phyloP scores from a whole-genome alignment of 92 coral and sea anemone species.

The Pocillopora grandis region DNA sequence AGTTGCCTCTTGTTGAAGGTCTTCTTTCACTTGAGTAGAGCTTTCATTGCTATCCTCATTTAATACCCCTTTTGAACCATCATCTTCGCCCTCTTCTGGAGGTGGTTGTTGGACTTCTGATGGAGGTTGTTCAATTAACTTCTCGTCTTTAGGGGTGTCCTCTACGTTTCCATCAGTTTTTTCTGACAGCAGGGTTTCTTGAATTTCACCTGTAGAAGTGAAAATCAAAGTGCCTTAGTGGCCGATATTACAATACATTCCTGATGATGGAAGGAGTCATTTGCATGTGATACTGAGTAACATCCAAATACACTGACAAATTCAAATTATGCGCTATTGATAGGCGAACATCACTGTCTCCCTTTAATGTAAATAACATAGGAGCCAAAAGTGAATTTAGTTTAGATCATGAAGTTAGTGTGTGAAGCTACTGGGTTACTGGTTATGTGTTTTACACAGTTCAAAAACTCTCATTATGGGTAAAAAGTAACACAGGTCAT shows the following conservation, averaged over 20 bases:
- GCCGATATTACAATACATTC: background rate
- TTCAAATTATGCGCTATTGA: too few relatives aligned
- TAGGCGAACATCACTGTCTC: too few relatives aligned
- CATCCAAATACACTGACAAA: too few relatives aligned
- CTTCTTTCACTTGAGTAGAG: slow-evolving; percentile 16
- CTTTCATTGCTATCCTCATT: slow-evolving; percentile 10
- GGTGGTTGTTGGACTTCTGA: slow-evolving; percentile 16
- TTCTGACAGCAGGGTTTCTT: background rate
- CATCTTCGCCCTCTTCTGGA: background rate
- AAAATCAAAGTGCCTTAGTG: background rate
- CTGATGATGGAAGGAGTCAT: background rate
- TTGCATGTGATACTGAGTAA: background rate
- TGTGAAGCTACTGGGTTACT: too few relatives aligned
- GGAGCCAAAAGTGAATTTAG: too few relatives aligned
- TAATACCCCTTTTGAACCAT: background rate
- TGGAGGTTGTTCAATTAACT: slow-evolving; percentile 1
- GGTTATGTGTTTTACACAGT: too few relatives aligned
- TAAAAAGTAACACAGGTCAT: too few relatives aligned
- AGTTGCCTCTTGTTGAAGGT: slow-evolving; percentile 5
- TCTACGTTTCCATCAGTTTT: background rate
- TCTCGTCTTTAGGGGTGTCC: slow-evolving; percentile 1
- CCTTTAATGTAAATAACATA: too few relatives aligned
- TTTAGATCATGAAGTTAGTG: too few relatives aligned
- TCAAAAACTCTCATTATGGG: too few relatives aligned
- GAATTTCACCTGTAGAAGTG: background rate